Conservation (phyloP, 2,888 invertebrate species). For the Pharmacophagus antenor region DNA sequence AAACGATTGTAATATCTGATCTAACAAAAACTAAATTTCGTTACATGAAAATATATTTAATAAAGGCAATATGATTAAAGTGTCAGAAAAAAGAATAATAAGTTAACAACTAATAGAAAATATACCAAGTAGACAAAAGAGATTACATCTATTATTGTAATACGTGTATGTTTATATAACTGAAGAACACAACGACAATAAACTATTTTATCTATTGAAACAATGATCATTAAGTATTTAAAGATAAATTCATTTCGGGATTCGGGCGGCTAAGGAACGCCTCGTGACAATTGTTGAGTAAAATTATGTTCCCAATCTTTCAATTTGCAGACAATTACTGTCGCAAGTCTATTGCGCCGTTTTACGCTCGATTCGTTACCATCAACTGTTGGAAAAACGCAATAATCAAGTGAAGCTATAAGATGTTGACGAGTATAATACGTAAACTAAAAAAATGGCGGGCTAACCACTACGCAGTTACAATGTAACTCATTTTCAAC, state of each 20-base stretch:
- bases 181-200: not conserved
- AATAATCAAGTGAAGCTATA: not conserved
- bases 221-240: slow-evolving; percentile 1
- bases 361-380: slow-evolving; percentile 24
- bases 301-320: slow-evolving; percentile 57
- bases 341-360: slow-evolving; percentile 34
- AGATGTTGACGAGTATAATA: too few relatives aligned
- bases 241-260: slow-evolving; percentile 5
- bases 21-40: too few relatives aligned
- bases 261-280: slow-evolving; percentile 35
- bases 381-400: slow-evolving; percentile 27
- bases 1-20: too few relatives aligned
- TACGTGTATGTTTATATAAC: not conserved
- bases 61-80: too few relatives aligned
- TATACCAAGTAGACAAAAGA: too few relatives aligned
- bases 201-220: not conserved
- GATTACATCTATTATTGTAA: too few relatives aligned
- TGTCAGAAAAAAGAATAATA: too few relatives aligned
- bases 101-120: too few relatives aligned
- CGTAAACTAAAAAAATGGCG: not conserved
- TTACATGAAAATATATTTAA: too few relatives aligned
- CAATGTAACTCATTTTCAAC: not conserved
- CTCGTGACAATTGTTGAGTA: slow-evolving; percentile 51
- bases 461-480: not conserved
- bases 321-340: slow-evolving; percentile 51